Conservation (phyloP, 2,113 vertebrate genomes). For the Vicugna pacos region DNA sequence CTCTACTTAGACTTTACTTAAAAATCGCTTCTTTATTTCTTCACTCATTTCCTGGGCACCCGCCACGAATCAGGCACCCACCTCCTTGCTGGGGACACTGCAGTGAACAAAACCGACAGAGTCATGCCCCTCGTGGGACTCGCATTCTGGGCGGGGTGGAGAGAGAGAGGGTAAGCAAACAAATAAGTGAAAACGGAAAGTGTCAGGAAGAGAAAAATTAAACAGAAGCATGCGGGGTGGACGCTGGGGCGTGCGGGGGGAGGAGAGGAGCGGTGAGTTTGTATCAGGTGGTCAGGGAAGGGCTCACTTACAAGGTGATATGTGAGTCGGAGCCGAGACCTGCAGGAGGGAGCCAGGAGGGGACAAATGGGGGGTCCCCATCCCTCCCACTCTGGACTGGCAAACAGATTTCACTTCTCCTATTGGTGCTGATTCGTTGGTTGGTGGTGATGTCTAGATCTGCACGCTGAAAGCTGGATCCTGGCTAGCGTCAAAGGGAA, state of each 20-base stretch:
- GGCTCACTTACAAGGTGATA: background rate
- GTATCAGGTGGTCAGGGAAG: background rate
- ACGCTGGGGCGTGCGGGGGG: fast-evolving
- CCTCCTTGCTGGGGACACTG: background rate
- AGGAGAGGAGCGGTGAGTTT: background rate
- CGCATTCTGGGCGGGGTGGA: background rate
- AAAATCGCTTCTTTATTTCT: background rate
- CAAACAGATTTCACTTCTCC: background rate
- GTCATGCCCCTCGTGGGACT: background rate
- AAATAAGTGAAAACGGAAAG: background rate
- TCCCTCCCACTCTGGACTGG: too few species aligned
- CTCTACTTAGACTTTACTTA: background rate
- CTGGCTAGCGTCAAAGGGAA: background rate
- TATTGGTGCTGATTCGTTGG: background rate
- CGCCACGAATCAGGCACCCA: background rate
- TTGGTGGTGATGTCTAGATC: background rate
- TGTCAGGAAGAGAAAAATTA: background rate
- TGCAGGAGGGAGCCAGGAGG: background rate
- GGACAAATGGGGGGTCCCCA: fast-evolving
- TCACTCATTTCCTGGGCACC: background rate
- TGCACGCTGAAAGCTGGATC: background rate
- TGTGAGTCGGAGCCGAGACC: background rate
- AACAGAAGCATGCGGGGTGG: background rate
- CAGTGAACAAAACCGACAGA: background rate
- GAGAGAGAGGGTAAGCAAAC: background rate